Evolutionary conservation across 92 coral and sea anemone species (phyloP).

Genomic region (Plumapathes pennacea): DNA sequence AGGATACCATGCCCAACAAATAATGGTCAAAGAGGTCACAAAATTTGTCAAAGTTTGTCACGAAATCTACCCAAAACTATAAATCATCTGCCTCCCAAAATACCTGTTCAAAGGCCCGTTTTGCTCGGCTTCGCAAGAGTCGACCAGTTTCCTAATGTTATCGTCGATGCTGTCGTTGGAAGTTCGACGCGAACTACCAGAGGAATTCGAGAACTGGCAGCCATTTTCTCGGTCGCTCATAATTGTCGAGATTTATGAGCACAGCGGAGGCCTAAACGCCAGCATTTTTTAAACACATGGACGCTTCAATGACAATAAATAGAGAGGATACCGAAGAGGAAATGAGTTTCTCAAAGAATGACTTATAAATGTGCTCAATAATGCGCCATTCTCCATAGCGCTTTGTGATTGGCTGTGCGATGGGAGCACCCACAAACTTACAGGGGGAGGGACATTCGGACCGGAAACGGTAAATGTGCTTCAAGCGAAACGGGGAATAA

Average conservation of each 20-base stretch:
- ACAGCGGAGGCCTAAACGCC: too few relatives aligned
- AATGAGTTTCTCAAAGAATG: too few relatives aligned
- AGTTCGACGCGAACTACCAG: constrained; percentile 53
- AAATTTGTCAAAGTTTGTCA: not conserved
- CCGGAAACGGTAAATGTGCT: too few relatives aligned
- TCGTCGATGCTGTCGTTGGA: constrained; percentile 85
- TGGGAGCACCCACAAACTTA: too few relatives aligned
- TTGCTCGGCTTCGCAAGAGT: constrained; percentile 51
- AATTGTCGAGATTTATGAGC: not conserved
- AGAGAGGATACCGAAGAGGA: too few relatives aligned
- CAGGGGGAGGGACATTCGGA: too few relatives aligned
- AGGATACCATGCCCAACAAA: constrained; percentile 28
- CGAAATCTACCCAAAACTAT: constrained; percentile 4
- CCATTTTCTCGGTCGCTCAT: constrained; percentile 44
- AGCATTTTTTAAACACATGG: too few relatives aligned
- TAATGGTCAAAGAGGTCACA: constrained; percentile 24
- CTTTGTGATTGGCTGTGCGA: too few relatives aligned
- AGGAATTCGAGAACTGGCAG: constrained; percentile 33
- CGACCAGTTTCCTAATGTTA: constrained; percentile 67
- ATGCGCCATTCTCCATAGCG: too few relatives aligned
- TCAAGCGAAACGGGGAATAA: too few relatives aligned
- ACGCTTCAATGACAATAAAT: too few relatives aligned
- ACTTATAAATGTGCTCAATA: too few relatives aligned
- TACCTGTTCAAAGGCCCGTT: constrained; percentile 67
- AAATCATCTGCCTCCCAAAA: constrained; percentile 17